Conservation (phyloP, 2,113 vertebrate species). For the Pygoscelis adeliae region DNA sequence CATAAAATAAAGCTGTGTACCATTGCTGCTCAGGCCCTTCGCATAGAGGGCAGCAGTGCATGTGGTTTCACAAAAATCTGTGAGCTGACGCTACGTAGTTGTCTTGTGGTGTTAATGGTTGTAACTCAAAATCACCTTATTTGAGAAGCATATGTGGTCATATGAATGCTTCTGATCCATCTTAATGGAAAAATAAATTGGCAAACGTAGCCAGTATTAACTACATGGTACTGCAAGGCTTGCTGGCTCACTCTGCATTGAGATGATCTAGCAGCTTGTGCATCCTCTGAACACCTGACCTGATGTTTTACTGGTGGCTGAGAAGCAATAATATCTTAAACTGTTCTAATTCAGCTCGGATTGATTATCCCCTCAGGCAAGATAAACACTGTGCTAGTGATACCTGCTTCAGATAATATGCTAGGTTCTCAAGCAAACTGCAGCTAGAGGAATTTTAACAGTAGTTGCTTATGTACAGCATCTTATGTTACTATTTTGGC, state of each 20-base stretch:
- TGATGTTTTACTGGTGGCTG: not conserved
- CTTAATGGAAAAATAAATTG: not conserved
- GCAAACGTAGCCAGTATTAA: no score
- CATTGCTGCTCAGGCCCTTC: not conserved
- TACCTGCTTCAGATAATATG: not conserved
- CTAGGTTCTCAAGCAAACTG: not conserved
- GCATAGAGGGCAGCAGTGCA: accelerated
- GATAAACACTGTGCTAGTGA: not conserved
- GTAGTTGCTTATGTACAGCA: not conserved
- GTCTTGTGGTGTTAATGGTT: not conserved
- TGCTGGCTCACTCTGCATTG: not conserved
- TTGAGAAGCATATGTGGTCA: not conserved
- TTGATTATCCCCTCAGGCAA: not conserved
- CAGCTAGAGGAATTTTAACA: not conserved
- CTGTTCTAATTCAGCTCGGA: not conserved
- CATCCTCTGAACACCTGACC: not conserved
- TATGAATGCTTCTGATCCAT: not conserved
- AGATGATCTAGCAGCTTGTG: not conserved
- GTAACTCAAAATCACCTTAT: not conserved
- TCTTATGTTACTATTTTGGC: not conserved
- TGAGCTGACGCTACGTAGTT: accelerated
- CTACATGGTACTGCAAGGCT: accelerated
- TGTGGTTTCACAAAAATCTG: not conserved
- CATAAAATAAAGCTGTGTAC: accelerated
- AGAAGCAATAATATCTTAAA: not conserved